phyloP scores from a whole-genome alignment of 2,113 vertebrate genomes.

The Pachypanchax playfairii region DNA sequence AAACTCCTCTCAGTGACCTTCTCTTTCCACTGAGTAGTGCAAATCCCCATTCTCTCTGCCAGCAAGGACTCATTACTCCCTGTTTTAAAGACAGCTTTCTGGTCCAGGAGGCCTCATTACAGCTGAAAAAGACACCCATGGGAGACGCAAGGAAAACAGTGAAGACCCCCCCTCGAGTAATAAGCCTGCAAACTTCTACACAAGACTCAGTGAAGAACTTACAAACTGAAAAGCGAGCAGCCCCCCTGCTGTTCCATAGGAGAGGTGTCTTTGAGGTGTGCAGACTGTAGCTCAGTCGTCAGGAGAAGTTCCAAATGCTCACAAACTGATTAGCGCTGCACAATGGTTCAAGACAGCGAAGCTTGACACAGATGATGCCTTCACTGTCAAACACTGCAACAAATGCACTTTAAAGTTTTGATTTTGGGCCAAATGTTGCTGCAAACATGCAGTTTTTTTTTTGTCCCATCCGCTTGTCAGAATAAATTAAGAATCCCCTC shows the following conservation, averaged over 20 bases:
- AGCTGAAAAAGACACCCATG: conserved; percentile 83
- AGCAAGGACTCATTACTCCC: conserved; percentile 80
- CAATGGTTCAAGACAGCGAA: conserved; percentile 67
- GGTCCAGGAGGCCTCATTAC: conserved; percentile 84
- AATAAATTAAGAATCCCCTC: conserved; percentile 43
- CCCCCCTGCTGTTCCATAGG: conserved; percentile 75
- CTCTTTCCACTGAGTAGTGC: conserved; percentile 73
- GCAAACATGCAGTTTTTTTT: conserved; percentile 39
- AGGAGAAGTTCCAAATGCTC: conserved; percentile 60
- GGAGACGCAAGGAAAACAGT: conserved; percentile 77
- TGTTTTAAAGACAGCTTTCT: conserved; percentile 78
- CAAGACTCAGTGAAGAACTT: conserved; percentile 74
- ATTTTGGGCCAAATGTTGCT: conserved; percentile 55
- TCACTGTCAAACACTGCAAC: conserved; percentile 64
- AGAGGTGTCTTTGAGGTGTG: conserved; percentile 80
- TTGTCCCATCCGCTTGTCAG: conserved; percentile 40
- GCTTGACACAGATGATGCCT: conserved; percentile 68
- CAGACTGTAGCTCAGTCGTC: conserved; percentile 71
- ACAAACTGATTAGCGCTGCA: conserved; percentile 72
- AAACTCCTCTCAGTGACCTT: conserved; percentile 81
- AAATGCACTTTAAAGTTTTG: conserved; percentile 54
- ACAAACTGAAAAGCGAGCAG: conserved; percentile 65
- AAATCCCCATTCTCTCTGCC: conserved; percentile 79
- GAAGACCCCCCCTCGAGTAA: conserved; percentile 78
- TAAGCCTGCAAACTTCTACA: conserved; percentile 78